Evolutionary conservation across 2,797 vertebrate species (phyloP).

Genomic region (Oreortyx pictus): DNA sequence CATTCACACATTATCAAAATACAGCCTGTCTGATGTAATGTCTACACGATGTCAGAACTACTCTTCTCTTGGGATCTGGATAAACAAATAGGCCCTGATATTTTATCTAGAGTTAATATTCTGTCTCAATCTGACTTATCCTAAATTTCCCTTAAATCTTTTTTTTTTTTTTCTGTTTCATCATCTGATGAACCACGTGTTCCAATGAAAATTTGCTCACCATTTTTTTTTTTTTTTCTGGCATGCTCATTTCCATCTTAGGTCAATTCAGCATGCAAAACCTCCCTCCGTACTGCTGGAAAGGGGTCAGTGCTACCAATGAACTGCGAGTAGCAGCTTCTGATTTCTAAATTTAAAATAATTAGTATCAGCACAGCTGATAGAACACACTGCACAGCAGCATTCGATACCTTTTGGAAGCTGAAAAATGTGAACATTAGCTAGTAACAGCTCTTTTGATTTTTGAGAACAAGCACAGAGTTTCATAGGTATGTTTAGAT

Average conservation of each 20-base stretch:
- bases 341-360: accelerated
- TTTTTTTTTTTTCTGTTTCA: neutral
- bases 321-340: neutral
- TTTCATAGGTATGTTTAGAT: neutral
- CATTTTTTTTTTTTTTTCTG: neutral
- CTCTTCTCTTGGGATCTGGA: neutral
- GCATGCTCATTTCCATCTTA: neutral
- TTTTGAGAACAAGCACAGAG: neutral
- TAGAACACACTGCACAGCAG: neutral
- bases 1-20: neutral
- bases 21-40: neutral
- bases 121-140: neutral
- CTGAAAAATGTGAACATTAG: neutral
- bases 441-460: neutral
- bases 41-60: conserved; percentile 15
- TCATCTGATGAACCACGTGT: neutral
- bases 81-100: neutral
- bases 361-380: neutral
- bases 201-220: neutral
- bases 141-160: neutral
- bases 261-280: neutral
- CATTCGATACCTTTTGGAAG: neutral
- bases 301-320: neutral
- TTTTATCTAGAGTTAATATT: neutral
- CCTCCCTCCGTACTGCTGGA: neutral